Evolutionary conservation across 2,113 vertebrate species (phyloP), one percentile per base, ranked within the genome.

Genomic region (Burhinus oedicnemus): DNA sequence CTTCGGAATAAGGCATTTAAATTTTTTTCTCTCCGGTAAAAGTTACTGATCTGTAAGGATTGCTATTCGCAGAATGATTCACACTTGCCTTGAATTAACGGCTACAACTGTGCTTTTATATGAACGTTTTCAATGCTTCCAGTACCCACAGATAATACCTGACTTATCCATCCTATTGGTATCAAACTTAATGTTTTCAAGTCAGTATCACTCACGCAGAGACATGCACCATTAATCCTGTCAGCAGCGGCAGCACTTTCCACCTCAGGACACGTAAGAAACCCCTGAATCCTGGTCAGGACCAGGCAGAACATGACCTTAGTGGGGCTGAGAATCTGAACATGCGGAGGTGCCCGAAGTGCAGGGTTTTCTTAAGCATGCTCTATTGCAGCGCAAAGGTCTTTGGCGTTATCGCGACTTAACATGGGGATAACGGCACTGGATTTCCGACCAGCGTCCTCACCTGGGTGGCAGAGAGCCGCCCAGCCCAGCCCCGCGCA

Each of bases 281-380:
- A 16, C 17, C 40, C 58, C 10, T 1, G 5, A 54, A 5, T 16
- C 70, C 70, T 8, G 7, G 6, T 6, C 62, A 71, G 58, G 2
- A 12, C 13, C 18, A 38, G 66, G 66, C 65, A 80, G 42, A 36
- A 19, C 5, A 0, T 2, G 9, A 32, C 54, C 36, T 61, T 11
- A 8, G 58, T 1, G 5, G 26, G n/a, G 74, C 77, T 82, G 65
- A 87, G 38, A 72, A 79, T 1, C 42, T 4, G 19, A 34, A 6
- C 9, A 1, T 1, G 8, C 0, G 1, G 66, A 30, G 19, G 22
- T 12, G 11, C 44, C 44, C 11, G 1, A 42, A 82, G 34, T 0
- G 0, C 29, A 30, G 9, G 15, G 11, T 26, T 83, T 47, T 25
- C 90, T 29, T 4, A 5, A 81, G 68, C 16, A 22, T 36, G 9